phyloP scores from a whole-genome alignment of 2,797 vertebrate species.

The Sus cebifrons region DNA sequence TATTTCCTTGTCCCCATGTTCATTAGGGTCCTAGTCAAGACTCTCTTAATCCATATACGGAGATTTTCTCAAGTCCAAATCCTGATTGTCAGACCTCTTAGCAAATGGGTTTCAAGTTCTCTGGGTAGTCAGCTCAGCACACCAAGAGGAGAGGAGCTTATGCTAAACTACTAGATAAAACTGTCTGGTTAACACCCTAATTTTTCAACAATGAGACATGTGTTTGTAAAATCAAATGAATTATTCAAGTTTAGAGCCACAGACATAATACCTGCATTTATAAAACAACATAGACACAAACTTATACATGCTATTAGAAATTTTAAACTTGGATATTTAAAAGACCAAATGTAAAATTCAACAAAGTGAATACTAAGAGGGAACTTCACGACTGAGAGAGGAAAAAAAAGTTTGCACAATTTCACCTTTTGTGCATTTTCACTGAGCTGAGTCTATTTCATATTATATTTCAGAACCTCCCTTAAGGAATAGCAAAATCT shows the following conservation, averaged over 20 bases:
- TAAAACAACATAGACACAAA: background rate
- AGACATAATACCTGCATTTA: background rate
- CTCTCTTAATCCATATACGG: background rate
- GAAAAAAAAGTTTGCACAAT: background rate
- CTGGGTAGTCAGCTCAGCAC: background rate
- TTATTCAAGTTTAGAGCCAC: background rate
- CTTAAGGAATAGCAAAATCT: background rate
- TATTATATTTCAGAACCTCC: background rate
- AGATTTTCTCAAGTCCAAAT: background rate
- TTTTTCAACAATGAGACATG: background rate
- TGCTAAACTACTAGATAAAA: background rate
- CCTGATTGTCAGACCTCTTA: background rate
- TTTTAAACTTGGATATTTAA: conserved; percentile 38
- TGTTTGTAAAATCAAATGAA: conserved; percentile 4
- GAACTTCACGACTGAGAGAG: background rate
- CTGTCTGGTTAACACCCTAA: background rate
- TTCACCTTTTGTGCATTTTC: conserved; percentile 14
- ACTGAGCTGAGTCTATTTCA: background rate
- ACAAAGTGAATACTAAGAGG: background rate
- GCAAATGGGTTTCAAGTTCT: background rate
- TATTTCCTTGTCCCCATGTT: conserved; percentile 1
- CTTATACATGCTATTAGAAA: background rate
- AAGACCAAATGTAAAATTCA: conserved; percentile 44
- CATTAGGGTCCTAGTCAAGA: background rate
- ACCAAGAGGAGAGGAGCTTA: background rate